Evolutionary conservation across 1,140 invertebrate genomes (phyloP), one percentile per base, ranked within the genome.

Genomic region (Ditylenchus dipsaci): DNA sequence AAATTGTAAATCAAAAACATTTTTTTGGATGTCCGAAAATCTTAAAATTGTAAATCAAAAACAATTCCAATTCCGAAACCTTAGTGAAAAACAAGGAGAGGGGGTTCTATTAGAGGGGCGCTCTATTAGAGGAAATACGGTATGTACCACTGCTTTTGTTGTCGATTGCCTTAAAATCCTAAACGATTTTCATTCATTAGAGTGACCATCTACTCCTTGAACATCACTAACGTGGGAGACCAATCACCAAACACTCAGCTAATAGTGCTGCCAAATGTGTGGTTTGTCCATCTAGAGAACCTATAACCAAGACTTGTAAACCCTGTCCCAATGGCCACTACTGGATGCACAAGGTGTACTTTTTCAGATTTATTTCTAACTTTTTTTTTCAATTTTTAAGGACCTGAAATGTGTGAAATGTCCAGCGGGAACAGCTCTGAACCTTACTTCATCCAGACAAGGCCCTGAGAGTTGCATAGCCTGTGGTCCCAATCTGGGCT

Each of bases 191-290:
- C 33, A 3, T 38, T 3, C 11, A 3, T 38, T 11, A 64, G 74
- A 15, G 76, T 86, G 21, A 85, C 84, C 73, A 87, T 89, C 43
- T 88, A 85, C 76, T 80, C 83, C 30, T 84, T 89, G 19, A 85
- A 86, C 68, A 83, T 89, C 1, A 87, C 87, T n/a, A 88, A 89
- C 78, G 87, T 86, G 0, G 75, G 87, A n/a, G 82, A 84, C 63
- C 86, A 56, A 21, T 30, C 42, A 11, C 19, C 17, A 43, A 67
- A 70, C 3, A 58, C 42, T 13, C 66, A 53, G 57, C 58, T 45
- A 30, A 77, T 57, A 88, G 88, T 26, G 87, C 88, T 7, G 80
- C 82, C 1, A 76, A 74, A 1, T 88, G 88, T 78, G 74, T 85
- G 23, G 82, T 83, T 21, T 88, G 88, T 84, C 86, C 85, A 17